Percentiles rank a stretch among this genome's conserved stretches.
phyloP scores from a whole-genome alignment of 2,113 vertebrate species.

The Phasianus colchicus region DNA sequence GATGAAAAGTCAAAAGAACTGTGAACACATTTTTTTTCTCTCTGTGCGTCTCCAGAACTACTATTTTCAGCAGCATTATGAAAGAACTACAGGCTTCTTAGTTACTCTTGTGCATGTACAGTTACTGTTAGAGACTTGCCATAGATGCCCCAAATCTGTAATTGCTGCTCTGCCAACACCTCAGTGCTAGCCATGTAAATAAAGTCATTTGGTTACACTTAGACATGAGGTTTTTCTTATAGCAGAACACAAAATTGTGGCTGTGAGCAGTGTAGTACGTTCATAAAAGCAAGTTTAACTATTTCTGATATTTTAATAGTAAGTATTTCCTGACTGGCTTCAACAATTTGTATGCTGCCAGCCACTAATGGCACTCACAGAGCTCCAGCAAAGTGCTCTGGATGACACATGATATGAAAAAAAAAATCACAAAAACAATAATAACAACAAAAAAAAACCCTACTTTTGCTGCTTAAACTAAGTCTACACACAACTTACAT shows the following conservation, averaged over 20 bases:
- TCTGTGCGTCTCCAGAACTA: background rate
- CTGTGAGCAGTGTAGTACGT: background rate
- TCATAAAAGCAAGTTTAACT: constrained; percentile 17
- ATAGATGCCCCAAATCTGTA: background rate
- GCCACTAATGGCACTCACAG: background rate
- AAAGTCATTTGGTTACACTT: background rate
- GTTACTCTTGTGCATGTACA: background rate
- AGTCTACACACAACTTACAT: constrained; percentile 5
- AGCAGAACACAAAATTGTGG: background rate
- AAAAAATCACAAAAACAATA: background rate
- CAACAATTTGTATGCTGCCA: background rate
- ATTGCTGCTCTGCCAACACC: background rate
- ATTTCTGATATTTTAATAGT: background rate
- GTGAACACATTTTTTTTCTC: background rate
- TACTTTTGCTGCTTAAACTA: background rate
- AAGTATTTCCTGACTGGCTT: background rate
- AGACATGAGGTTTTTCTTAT: background rate
- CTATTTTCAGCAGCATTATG: background rate
- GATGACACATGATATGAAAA: background rate
- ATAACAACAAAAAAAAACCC: background rate
- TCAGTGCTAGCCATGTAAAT: background rate
- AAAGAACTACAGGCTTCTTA: background rate
- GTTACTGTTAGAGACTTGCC: background rate
- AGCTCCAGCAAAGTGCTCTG: background rate
- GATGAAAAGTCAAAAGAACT: background rate